These are phyloP conservation scores for Butorides virescens DNA, from an alignment of 2,113 vertebrate species.

Conservation along the genomic window DNA sequence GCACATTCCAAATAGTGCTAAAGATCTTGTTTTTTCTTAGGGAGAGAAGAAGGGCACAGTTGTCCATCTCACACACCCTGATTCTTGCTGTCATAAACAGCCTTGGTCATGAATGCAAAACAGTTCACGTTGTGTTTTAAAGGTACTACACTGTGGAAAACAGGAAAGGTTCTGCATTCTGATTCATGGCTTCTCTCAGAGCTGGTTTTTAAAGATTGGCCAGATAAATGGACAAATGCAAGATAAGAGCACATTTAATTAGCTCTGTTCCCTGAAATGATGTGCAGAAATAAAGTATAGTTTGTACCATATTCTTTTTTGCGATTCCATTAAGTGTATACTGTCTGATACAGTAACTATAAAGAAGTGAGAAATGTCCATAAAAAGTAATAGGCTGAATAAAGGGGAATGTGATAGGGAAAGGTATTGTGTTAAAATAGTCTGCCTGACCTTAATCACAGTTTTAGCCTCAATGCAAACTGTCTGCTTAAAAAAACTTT, in stretches of 20 bases:
- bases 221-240: slow-evolving; percentile 29
- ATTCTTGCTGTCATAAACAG: background rate
- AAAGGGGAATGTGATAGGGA: slow-evolving; percentile 31
- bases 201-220: slow-evolving; percentile 28
- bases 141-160: background rate
- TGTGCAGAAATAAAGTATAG: slow-evolving; percentile 42
- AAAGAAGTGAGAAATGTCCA: slow-evolving; percentile 48
- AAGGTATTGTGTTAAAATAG: slow-evolving; percentile 10
- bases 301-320: slow-evolving; percentile 40
- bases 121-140: background rate
- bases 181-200: background rate
- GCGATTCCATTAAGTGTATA: slow-evolving; percentile 12
- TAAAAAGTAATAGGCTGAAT: slow-evolving; percentile 59
- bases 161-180: background rate
- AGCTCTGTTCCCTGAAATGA: slow-evolving; percentile 37
- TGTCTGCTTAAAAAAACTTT: background rate
- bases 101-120: background rate
- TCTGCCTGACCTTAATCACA: slow-evolving; percentile 24
- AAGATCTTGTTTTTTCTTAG: background rate
- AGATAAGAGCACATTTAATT: slow-evolving; percentile 53
- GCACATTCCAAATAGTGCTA: background rate
- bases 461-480: background rate
- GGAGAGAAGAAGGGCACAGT: background rate
- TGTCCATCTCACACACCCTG: background rate
- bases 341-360: slow-evolving; percentile 34